Evolutionary conservation across 2,888 invertebrate genomes (phyloP).

Genomic region (Tetranychus piercei): DNA sequence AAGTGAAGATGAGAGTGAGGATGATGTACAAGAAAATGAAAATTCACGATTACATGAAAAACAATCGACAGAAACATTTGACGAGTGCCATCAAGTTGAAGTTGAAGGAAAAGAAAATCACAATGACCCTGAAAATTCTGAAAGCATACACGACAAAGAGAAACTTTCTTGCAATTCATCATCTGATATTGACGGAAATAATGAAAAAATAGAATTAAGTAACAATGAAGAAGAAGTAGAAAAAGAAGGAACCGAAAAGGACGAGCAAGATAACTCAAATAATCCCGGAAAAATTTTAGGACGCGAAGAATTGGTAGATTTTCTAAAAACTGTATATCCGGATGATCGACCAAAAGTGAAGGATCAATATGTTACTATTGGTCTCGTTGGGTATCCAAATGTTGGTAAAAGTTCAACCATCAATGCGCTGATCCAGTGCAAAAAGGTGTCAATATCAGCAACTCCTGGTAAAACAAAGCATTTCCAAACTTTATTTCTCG

Average conservation of each 20-base stretch:
- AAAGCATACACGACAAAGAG: no score
- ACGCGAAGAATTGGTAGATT: slow-evolving; percentile 45
- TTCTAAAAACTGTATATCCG: slow-evolving; percentile 45
- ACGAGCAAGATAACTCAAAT: neutral
- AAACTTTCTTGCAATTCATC: no score
- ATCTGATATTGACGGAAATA: no score
- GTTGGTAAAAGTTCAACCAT: slow-evolving; percentile 99
- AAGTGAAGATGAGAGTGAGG: slow-evolving; percentile 18
- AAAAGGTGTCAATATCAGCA: slow-evolving; percentile 67
- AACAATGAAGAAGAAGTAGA: no score
- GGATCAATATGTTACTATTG: slow-evolving; percentile 18
- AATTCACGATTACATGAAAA: no score
- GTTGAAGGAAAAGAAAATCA: no score
- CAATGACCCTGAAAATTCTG: no score
- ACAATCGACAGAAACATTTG: no score
- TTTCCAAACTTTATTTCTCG: slow-evolving; percentile 70
- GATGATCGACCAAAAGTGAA: slow-evolving; percentile 28
- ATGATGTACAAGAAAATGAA: no score
- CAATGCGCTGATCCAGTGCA: slow-evolving; percentile 67
- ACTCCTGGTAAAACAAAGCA: slow-evolving; percentile 98
- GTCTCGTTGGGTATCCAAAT: slow-evolving; percentile 83
- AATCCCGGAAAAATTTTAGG: slow-evolving; percentile 23
- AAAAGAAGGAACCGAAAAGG: neutral
- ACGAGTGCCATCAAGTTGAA: no score
- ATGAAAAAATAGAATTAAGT: no score